Percentiles rank a stretch among this genome's conserved stretches.
These are phyloP conservation scores for Drosophila busckii DNA, from an alignment of 1,140 invertebrate species.

Conservation along the genomic window DNA sequence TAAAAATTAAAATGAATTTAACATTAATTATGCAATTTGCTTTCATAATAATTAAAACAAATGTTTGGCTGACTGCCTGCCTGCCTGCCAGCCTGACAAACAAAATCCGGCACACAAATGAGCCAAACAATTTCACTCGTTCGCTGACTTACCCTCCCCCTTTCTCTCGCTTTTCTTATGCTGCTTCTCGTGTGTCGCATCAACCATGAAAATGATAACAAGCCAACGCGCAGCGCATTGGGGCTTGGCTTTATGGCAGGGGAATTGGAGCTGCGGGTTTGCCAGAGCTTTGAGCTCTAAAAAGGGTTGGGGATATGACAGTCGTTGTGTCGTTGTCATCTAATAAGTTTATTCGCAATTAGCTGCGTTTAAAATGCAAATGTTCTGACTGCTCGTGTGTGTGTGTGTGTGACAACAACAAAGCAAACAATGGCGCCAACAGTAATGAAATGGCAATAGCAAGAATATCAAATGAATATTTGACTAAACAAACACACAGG, in stretches of 20 bases:
- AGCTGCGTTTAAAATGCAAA: constrained; percentile 57
- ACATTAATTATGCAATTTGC: constrained; percentile 73
- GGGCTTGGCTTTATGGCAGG: background rate
- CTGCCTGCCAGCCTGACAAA: constrained; percentile 9
- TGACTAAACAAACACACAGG: no score
- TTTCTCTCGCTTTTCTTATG: background rate
- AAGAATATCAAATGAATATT: constrained; percentile 35
- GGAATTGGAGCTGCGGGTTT: background rate
- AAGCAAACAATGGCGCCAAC: constrained; percentile 9
- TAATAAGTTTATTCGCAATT: constrained; percentile 70
- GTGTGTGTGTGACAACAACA: constrained; percentile 1
- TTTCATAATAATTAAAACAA: constrained; percentile 74
- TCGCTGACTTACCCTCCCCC: background rate
- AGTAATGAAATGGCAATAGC: constrained; percentile 14
- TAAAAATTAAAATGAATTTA: constrained; percentile 72
- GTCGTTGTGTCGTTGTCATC: constrained; percentile 30
- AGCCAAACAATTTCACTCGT: background rate
- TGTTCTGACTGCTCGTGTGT: constrained; percentile 14
- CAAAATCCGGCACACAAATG: constrained; percentile 27
- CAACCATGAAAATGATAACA: constrained; percentile 57
- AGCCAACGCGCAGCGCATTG: constrained; percentile 40
- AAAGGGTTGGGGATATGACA: constrained; percentile 3
- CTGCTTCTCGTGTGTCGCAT: constrained; percentile 29
- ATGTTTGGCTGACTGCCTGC: constrained; percentile 36
- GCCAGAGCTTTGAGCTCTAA: background rate